Conservation (phyloP, 2,113 vertebrate genomes). For the Oxygymnocypris stewartii region DNA sequence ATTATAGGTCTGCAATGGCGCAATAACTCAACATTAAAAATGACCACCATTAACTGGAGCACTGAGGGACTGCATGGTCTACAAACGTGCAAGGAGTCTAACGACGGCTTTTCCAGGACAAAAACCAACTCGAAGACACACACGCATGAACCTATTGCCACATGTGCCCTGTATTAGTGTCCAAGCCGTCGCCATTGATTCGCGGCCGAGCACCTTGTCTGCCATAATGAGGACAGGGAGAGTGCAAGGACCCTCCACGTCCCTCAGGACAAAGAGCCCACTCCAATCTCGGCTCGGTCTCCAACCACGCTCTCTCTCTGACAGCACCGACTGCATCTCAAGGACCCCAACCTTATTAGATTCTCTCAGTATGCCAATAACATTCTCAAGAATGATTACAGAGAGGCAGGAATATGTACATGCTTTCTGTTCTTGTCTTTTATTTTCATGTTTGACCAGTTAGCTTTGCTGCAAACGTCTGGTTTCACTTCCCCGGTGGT, state of each 20-base stretch:
- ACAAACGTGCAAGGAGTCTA: background rate
- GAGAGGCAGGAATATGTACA: constrained; percentile 49
- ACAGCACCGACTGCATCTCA: constrained; percentile 13
- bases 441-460: background rate
- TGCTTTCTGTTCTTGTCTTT: constrained; percentile 17
- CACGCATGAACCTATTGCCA: constrained; percentile 52
- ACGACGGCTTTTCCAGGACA: constrained; percentile 13
- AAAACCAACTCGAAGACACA: constrained; percentile 24
- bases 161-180: constrained; percentile 64
- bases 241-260: constrained; percentile 65
- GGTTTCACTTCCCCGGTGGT: background rate
- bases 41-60: constrained; percentile 43
- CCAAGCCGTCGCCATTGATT: constrained; percentile 76
- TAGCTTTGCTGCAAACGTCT: background rate
- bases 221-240: constrained; percentile 77
- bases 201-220: constrained; percentile 73
- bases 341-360: constrained; percentile 39
- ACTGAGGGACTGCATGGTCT: background rate
- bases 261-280: constrained; percentile 67
- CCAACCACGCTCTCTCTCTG: constrained; percentile 63
- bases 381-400: constrained; percentile 56
- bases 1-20: constrained; percentile 47
- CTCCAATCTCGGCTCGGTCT: constrained; percentile 73
- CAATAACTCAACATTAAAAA: constrained; percentile 56
- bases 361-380: constrained; percentile 47